A percentile compares a stretch with the other conserved stretches of the same genome.
Conservation (phyloP, 2,113 vertebrate species). For the Tautogolabrus adspersus region DNA sequence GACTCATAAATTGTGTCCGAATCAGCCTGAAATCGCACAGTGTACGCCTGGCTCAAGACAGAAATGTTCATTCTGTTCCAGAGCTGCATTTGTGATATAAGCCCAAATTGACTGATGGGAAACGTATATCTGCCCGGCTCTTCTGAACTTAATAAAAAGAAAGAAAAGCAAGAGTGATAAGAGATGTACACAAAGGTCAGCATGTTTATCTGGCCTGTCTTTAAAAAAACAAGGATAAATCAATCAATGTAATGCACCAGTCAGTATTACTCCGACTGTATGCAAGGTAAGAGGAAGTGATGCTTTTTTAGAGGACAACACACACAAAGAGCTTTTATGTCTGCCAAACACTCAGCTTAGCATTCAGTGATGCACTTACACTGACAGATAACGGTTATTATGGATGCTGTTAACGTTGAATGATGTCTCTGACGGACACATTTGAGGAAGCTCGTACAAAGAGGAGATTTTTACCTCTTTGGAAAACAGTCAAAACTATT, state of each 20-base stretch:
- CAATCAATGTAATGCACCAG: slow-evolving; percentile 19
- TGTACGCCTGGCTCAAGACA: too few species aligned
- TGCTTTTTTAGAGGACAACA: slow-evolving; percentile 4
- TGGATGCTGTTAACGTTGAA: slow-evolving; percentile 28
- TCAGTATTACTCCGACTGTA: not conserved
- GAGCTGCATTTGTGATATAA: too few species aligned
- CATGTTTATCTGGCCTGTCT: not conserved
- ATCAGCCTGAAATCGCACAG: too few species aligned
- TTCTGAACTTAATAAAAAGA: too few species aligned
- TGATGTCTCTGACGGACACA: slow-evolving; percentile 37
- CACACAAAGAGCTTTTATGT: slow-evolving; percentile 42
- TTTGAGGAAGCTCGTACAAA: slow-evolving; percentile 5
- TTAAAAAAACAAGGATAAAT: not conserved
- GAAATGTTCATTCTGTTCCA: too few species aligned
- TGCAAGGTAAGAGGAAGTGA: slow-evolving; percentile 2
- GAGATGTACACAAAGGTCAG: not conserved
- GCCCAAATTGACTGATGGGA: too few species aligned
- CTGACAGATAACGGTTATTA: slow-evolving; percentile 52
- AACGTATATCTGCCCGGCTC: too few species aligned
- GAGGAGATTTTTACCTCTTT: slow-evolving; percentile 5
- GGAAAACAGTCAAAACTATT: slow-evolving; percentile 21
- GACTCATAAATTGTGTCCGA: too few species aligned
- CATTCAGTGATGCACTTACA: slow-evolving; percentile 51
- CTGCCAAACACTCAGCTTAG: slow-evolving; percentile 19
- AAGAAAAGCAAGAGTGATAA: too few species aligned